These are phyloP conservation scores for Goniozus legneri DNA, from an alignment of 1,140 invertebrate species.

Conservation along the genomic window DNA sequence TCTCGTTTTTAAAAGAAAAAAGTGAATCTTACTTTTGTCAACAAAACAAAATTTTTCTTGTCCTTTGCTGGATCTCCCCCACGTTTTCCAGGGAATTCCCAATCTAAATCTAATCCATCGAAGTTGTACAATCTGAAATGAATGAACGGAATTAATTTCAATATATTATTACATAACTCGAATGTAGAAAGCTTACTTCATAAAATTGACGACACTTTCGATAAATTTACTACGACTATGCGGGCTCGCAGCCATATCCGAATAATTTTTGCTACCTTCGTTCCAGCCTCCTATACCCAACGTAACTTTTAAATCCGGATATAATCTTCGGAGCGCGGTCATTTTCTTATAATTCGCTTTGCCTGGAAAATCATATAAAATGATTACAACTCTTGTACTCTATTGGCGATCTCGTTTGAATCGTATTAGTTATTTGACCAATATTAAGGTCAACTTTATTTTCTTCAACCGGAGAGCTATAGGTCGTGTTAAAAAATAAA, in stretches of 20 bases:
- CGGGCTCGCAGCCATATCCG: conserved; percentile 63
- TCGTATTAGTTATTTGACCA: no score
- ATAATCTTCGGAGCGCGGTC: conserved; percentile 62
- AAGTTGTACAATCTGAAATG: conserved; percentile 68
- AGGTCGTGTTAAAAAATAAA: no score
- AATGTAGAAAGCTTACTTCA: conserved; percentile 54
- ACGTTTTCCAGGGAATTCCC: conserved; percentile 75
- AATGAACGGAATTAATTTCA: no score
- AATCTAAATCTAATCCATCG: conserved; percentile 78
- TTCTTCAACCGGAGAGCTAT: no score
- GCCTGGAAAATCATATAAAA: conserved; percentile 21
- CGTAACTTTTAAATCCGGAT: conserved; percentile 73
- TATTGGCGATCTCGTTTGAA: no score
- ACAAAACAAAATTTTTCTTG: conserved; percentile 70
- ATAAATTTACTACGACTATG: conserved; percentile 62
- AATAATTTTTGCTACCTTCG: conserved; percentile 79
- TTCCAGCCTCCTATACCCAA: conserved; percentile 88
- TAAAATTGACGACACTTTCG: conserved; percentile 60
- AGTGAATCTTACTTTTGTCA: conserved; percentile 67
- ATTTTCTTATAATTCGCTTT: conserved; percentile 69
- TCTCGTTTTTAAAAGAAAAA: background rate
- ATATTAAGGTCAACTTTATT: no score
- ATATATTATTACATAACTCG: background rate
- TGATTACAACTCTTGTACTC: no score
- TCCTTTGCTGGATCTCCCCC: conserved; percentile 71